Percentiles rank a stretch among this genome's conserved stretches.
phyloP scores from a whole-genome alignment of 2,888 invertebrate species.

The Watsonalla binaria region DNA sequence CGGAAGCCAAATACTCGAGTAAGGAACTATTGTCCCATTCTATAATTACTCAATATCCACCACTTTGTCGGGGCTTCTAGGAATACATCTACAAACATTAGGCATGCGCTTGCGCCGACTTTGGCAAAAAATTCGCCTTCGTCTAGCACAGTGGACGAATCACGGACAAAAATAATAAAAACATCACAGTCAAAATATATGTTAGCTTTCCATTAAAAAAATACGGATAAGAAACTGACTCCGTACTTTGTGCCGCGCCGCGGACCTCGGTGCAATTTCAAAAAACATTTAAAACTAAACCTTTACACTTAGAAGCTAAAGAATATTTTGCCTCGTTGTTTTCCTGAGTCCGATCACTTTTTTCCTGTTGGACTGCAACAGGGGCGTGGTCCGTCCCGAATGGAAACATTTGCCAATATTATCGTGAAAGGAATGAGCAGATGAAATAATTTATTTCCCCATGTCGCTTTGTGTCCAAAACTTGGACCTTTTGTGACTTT shows the following conservation, averaged over 20 bases:
- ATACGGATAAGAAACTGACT: slow-evolving; percentile 66
- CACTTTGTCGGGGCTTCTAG: slow-evolving; percentile 66
- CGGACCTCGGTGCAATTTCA: slow-evolving; percentile 37
- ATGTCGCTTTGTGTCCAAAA: slow-evolving; percentile 76
- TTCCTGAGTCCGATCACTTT: slow-evolving; percentile 16
- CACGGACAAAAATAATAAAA: slow-evolving; percentile 78
- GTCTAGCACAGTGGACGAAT: slow-evolving; percentile 58
- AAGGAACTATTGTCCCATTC: slow-evolving; percentile 67
- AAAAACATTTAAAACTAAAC: slow-evolving; percentile 12
- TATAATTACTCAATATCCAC: slow-evolving; percentile 52
- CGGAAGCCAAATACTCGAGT: slow-evolving; percentile 72
- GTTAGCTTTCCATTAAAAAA: slow-evolving; percentile 57
- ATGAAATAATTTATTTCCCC: slow-evolving; percentile 78
- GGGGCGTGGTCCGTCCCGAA: slow-evolving; percentile 74
- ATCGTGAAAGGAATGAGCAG: slow-evolving; percentile 76
- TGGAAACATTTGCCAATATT: slow-evolving; percentile 79
- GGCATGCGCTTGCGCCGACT: slow-evolving; percentile 53
- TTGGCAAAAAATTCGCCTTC: slow-evolving; percentile 54
- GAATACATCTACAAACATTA: slow-evolving; percentile 52
- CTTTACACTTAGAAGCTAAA: slow-evolving; percentile 15
- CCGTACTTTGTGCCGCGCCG: slow-evolving; percentile 69
- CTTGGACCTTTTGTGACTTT: slow-evolving; percentile 68
- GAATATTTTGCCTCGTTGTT: slow-evolving; percentile 10
- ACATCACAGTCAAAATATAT: slow-evolving; percentile 79
- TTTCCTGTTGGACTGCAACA: slow-evolving; percentile 45